Evolutionary conservation across 64 coral and sea anemone genomes (phyloP).

Genomic region (Stichodactyla helianthus): DNA sequence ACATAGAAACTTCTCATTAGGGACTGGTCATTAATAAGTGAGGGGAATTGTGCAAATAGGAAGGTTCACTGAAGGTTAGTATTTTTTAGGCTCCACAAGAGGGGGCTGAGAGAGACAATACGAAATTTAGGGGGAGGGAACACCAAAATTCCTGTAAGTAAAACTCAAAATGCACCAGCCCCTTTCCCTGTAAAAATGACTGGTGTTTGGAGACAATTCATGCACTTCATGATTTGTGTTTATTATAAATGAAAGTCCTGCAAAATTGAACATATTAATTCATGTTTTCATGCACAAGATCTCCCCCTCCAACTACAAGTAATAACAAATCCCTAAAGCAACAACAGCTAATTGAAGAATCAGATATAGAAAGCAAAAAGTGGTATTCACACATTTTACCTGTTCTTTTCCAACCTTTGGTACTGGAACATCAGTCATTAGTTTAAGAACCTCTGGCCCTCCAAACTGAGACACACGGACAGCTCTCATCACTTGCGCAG

Average conservation of each 20-base stretch:
- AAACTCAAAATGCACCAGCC: background rate
- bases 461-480: conserved; percentile 87
- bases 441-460: conserved; percentile 83
- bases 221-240: too few species aligned
- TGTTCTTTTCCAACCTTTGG: conserved; percentile 63
- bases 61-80: background rate
- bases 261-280: too few species aligned
- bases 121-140: too few species aligned
- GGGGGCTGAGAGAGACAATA: too few species aligned
- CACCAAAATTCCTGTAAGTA: too few species aligned
- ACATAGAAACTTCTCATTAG: background rate
- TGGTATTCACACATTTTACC: conserved; percentile 10
- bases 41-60: background rate
- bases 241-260: too few species aligned
- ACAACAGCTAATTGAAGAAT: background rate
- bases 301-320: too few species aligned
- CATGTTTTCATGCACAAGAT: too few species aligned
- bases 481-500: conserved; percentile 54
- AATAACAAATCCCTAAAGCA: background rate
- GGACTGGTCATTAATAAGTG: background rate
- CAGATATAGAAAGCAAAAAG: too few species aligned
- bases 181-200: too few species aligned
- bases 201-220: too few species aligned
- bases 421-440: conserved; percentile 56
- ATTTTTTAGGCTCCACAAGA: too few species aligned